Percentiles rank a stretch among this genome's conserved stretches.
phyloP scores from a whole-genome alignment of 2,888 invertebrate genomes.

The Diarsia dahlii region DNA sequence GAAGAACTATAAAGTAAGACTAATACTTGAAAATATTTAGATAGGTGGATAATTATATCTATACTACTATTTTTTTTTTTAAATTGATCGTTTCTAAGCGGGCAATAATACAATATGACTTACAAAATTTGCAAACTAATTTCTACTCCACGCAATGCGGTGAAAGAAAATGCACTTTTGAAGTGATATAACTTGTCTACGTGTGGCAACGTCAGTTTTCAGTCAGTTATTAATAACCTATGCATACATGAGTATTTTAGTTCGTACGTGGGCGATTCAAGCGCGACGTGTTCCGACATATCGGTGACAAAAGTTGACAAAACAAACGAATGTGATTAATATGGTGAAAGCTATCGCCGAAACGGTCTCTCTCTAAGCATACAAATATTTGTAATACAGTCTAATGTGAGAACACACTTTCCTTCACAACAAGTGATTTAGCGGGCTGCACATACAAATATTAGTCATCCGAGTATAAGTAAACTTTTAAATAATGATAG shows the following conservation, averaged over 20 bases:
- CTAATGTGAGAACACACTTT: constrained; percentile 52
- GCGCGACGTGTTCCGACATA: constrained; percentile 28
- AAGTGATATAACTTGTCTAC: constrained; percentile 6
- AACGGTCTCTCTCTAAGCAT: constrained; percentile 36
- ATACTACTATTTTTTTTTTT: background rate
- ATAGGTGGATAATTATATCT: background rate
- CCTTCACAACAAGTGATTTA: constrained; percentile 25
- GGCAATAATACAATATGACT: background rate
- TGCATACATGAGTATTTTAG: constrained; percentile 32
- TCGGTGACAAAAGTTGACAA: constrained; percentile 55
- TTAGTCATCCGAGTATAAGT: constrained; percentile 8
- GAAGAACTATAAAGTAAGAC: background rate
- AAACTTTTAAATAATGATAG: constrained; percentile 15
- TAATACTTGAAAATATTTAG: constrained; percentile 5
- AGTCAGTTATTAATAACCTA: constrained; percentile 37
- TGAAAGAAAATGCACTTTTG: background rate
- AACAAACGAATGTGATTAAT: constrained; percentile 56
- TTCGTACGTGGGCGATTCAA: constrained; percentile 39
- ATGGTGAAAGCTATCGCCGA: constrained; percentile 54
- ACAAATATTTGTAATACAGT: constrained; percentile 50
- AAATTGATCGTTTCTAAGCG: background rate
- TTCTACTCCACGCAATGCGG: background rate
- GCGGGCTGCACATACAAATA: constrained; percentile 24
- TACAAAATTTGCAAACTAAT: background rate
- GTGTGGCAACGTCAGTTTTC: constrained; percentile 11